Percentiles rank a stretch among this genome's conserved stretches.
Evolutionary conservation across 2,113 vertebrate genomes (phyloP).

Genomic region (Parus major): DNA sequence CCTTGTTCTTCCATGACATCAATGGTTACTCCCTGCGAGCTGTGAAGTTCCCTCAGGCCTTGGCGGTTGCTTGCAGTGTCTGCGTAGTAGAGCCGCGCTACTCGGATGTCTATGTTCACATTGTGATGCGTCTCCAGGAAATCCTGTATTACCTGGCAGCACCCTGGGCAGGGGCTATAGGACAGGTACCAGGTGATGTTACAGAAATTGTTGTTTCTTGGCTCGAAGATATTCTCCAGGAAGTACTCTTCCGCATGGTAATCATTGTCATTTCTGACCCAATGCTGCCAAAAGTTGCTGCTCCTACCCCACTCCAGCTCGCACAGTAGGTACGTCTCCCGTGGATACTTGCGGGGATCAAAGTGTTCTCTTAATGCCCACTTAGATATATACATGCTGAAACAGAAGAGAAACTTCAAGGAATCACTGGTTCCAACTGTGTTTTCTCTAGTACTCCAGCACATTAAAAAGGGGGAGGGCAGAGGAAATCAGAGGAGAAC

Average conservation of each 20-base stretch:
- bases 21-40: fast-evolving
- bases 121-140: neutral
- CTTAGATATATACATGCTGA: neutral
- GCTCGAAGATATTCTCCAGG: neutral
- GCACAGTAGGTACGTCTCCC: neutral
- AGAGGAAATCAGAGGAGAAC: neutral
- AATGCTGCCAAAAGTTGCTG: fast-evolving
- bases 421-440: neutral
- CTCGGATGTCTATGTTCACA: fast-evolving
- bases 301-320: neutral
- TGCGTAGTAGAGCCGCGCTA: neutral
- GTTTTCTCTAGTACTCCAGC: neutral
- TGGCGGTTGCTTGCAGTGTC: fast-evolving
- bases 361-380: neutral
- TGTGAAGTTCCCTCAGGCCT: fast-evolving
- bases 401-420: neutral
- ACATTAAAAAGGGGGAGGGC: neutral
- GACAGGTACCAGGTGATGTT: constrained; percentile 1
- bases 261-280: fast-evolving
- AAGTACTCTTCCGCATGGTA: neutral
- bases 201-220: neutral
- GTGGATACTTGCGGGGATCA: fast-evolving
- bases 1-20: fast-evolving
- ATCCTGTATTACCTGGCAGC: fast-evolving
- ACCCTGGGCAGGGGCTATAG: fast-evolving